Evolutionary conservation across 2,113 vertebrate genomes (phyloP).

Genomic region (Ophiodon elongatus): DNA sequence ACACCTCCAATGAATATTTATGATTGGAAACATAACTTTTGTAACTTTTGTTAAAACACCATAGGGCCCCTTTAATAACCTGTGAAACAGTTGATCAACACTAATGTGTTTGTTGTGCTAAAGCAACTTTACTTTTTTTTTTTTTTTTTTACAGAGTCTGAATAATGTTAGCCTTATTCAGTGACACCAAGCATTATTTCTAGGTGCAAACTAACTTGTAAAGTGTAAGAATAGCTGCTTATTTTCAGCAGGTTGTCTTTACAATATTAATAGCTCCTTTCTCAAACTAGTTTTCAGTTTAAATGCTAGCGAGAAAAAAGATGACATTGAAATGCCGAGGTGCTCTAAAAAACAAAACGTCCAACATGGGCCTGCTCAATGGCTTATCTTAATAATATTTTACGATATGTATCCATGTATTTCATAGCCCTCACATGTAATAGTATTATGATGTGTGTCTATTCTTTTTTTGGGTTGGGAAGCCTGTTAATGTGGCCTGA

Average conservation of each 20-base stretch:
- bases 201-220: slow-evolving; percentile 16
- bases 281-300: slow-evolving; percentile 1
- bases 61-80: background rate
- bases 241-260: slow-evolving; percentile 22
- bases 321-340: slow-evolving; percentile 6
- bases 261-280: slow-evolving; percentile 16
- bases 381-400: slow-evolving; percentile 11
- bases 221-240: slow-evolving; percentile 38
- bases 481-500: slow-evolving; percentile 74
- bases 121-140: no score
- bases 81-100: background rate
- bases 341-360: slow-evolving; percentile 1
- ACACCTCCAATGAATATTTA: background rate
- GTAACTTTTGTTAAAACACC: background rate
- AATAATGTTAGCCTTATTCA: background rate
- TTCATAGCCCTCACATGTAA: slow-evolving; percentile 39
- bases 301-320: background rate
- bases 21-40: background rate
- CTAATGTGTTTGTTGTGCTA: background rate
- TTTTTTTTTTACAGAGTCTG: no score
- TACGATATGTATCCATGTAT: slow-evolving; percentile 1
- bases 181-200: slow-evolving; percentile 3
- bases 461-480: slow-evolving; percentile 62
- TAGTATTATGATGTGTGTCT: slow-evolving; percentile 56
- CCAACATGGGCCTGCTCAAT: slow-evolving; percentile 6